Percentiles rank a stretch among this genome's conserved stretches.
Evolutionary conservation across 2,113 vertebrate species (phyloP).

Genomic region (Takifugu bimaculatus): DNA sequence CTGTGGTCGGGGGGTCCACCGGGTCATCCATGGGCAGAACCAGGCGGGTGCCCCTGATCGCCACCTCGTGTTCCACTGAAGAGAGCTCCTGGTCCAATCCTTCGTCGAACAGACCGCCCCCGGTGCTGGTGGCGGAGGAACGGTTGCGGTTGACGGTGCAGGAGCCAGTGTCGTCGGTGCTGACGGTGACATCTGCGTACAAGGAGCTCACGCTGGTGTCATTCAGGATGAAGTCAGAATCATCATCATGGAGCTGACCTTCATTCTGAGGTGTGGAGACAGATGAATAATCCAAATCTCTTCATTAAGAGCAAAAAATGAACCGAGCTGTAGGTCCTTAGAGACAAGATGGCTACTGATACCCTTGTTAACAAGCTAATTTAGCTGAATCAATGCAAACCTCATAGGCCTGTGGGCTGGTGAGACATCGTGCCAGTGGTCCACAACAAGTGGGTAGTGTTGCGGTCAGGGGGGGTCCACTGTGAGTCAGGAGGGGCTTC

Average conservation of each 20-base stretch:
- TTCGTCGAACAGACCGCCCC: constrained; percentile 71
- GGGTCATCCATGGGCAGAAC: constrained; percentile 90
- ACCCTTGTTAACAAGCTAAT: too few relatives aligned
- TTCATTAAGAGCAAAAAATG: background rate
- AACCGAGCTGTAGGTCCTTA: too few relatives aligned
- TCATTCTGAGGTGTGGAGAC: constrained; percentile 77
- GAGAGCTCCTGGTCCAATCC: constrained; percentile 81
- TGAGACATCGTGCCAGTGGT: constrained; percentile 87
- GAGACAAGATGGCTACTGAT: too few relatives aligned
- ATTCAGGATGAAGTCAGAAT: constrained; percentile 88
- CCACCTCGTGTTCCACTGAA: constrained; percentile 83
- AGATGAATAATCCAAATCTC: background rate
- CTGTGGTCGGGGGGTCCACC: constrained; percentile 71
- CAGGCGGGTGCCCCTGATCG: constrained; percentile 86
- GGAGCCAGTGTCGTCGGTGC: constrained; percentile 74
- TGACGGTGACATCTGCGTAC: constrained; percentile 86
- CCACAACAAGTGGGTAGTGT: constrained; percentile 88
- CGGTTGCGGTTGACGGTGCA: constrained; percentile 47
- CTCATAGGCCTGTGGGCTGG: constrained; percentile 88
- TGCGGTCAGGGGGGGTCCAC: constrained; percentile 86
- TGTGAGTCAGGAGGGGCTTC: constrained; percentile 93
- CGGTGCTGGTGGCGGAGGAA: constrained; percentile 16
- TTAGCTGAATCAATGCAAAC: constrained; percentile 54
- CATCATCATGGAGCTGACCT: constrained; percentile 86
- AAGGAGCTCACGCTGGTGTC: constrained; percentile 86